Percentiles rank a stretch among this genome's conserved stretches.
Evolutionary conservation across 2,113 vertebrate species (phyloP).

Genomic region (Zapus hudsonius): DNA sequence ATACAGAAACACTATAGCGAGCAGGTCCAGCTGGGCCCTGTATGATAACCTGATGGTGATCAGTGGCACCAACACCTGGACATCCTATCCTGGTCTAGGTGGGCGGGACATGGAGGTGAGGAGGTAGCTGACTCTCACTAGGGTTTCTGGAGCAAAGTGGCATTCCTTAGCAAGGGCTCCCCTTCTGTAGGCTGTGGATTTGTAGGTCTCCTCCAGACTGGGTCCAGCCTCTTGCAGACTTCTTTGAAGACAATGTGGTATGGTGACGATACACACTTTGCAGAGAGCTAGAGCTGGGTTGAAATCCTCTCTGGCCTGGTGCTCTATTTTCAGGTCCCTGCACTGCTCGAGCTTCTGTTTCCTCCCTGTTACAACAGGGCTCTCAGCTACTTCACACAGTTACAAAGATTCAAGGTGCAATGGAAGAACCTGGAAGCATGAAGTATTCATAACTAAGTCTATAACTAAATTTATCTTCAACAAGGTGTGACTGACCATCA

Average conservation of each 20-base stretch:
- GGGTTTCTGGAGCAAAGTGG: neutral
- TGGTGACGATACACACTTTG: neutral
- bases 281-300: neutral
- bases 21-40: neutral
- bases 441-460: neutral
- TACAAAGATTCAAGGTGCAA: neutral
- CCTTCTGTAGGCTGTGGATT: no score
- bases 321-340: neutral
- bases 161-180: neutral
- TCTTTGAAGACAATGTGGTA: neutral
- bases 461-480: neutral
- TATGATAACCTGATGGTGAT: neutral
- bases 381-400: neutral
- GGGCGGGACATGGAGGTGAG: no score
- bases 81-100: neutral
- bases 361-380: neutral
- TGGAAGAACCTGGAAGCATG: neutral
- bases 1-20: neutral
- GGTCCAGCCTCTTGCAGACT: neutral
- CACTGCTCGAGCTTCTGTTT: neutral
- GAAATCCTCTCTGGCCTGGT: neutral
- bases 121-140: neutral
- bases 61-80: neutral
- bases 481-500: neutral
- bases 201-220: neutral